A percentile compares a stretch with the other conserved stretches of the same genome.
phyloP scores from a whole-genome alignment of 2,797 vertebrate species.

The Sebastolobus alascanus region DNA sequence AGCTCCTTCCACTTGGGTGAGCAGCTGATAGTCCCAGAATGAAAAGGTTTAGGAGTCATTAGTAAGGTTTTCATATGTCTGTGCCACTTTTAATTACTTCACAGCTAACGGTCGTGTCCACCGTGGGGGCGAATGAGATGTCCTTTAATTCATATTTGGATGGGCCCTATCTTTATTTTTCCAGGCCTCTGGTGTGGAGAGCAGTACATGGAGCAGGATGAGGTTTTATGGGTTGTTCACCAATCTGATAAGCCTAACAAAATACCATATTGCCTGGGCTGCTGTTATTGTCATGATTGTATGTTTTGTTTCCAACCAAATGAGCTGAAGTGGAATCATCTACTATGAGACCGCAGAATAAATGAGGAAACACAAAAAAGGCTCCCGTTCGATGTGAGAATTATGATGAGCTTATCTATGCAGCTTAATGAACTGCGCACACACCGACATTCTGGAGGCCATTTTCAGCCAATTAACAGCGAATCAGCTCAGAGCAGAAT shows the following conservation, averaged over 20 bases:
- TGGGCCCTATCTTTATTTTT: constrained; percentile 5
- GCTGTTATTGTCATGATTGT: constrained; percentile 56
- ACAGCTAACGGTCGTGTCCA: constrained; percentile 63
- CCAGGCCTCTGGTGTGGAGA: background rate
- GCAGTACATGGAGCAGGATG: constrained; percentile 1
- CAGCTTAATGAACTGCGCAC: constrained; percentile 72
- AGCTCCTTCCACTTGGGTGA: constrained; percentile 73
- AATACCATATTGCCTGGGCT: constrained; percentile 43
- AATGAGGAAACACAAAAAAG: constrained; percentile 59
- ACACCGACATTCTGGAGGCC: constrained; percentile 56
- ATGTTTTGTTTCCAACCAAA: constrained; percentile 71
- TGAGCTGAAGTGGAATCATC: constrained; percentile 67
- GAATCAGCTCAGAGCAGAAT: constrained; percentile 70
- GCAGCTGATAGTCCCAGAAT: constrained; percentile 73
- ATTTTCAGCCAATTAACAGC: constrained; percentile 76
- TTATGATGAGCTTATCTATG: constrained; percentile 75
- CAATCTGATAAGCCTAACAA: constrained; percentile 53
- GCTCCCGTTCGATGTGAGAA: constrained; percentile 62
- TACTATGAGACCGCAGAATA: constrained; percentile 57
- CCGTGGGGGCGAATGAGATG: constrained; percentile 45
- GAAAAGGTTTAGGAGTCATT: constrained; percentile 81
- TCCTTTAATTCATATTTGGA: constrained; percentile 63
- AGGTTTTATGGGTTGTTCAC: constrained; percentile 44
- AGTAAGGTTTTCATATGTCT: constrained; percentile 78
- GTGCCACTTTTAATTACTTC: constrained; percentile 79